Percentiles rank a stretch among this genome's conserved stretches.
Conservation (phyloP, 2,797 vertebrate species). For the Fratercula arctica region DNA sequence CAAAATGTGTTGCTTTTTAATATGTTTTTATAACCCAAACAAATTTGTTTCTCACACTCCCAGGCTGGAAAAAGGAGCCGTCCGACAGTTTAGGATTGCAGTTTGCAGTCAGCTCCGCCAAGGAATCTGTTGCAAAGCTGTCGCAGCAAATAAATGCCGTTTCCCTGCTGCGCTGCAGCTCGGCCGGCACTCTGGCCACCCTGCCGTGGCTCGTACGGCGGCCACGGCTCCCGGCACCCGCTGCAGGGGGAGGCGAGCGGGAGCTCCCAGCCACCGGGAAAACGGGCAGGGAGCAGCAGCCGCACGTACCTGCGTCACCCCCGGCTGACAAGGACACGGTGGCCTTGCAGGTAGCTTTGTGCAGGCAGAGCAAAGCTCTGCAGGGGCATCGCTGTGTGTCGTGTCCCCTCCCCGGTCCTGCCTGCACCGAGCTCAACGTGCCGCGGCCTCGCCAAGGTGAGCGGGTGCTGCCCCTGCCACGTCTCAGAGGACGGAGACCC, state of each 20-base stretch:
- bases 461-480: rapidly evolving
- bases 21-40: slow-evolving; percentile 79
- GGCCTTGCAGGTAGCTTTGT: neutral
- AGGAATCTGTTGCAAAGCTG: slow-evolving; percentile 66
- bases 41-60: slow-evolving; percentile 82
- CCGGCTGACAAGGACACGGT: neutral
- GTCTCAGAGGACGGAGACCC: neutral
- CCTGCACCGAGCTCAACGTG: neutral
- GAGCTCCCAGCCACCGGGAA: neutral
- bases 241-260: neutral
- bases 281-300: neutral
- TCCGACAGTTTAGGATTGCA: slow-evolving; percentile 65
- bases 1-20: slow-evolving; percentile 82
- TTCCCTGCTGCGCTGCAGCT: slow-evolving; percentile 48
- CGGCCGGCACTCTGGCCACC: neutral
- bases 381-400: neutral
- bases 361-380: neutral
- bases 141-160: slow-evolving; percentile 24
- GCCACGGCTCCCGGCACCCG: neutral
- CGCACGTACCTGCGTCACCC: neutral
- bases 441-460: rapidly evolving
- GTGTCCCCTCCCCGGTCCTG: neutral
- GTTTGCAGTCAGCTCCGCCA: slow-evolving; percentile 64
- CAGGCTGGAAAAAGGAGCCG: slow-evolving; percentile 73
- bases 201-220: rapidly evolving